phyloP scores from a whole-genome alignment of 2,113 vertebrate genomes.

The Hipposideros armiger region DNA sequence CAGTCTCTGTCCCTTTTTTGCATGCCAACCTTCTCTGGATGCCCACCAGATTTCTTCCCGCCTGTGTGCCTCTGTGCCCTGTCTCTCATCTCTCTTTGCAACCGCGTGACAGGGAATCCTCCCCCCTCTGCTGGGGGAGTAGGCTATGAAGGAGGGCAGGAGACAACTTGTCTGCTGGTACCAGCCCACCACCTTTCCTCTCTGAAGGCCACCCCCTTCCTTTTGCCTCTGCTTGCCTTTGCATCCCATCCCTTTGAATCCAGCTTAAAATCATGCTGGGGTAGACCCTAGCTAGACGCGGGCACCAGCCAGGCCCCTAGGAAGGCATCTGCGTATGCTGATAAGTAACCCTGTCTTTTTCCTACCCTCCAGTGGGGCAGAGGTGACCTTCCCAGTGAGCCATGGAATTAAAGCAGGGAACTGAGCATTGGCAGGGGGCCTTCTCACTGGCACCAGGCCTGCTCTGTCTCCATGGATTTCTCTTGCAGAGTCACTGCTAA shows the following conservation, averaged over 20 bases:
- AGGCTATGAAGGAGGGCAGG: neutral
- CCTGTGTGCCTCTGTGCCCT: rapidly evolving
- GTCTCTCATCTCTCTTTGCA: neutral
- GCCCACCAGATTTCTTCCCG: neutral
- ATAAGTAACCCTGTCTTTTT: slow-evolving; percentile 60
- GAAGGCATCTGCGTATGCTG: slow-evolving; percentile 70
- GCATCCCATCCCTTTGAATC: neutral
- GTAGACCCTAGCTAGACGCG: neutral
- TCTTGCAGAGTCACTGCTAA: slow-evolving; percentile 43
- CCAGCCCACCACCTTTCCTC: neutral
- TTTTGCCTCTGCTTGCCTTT: neutral
- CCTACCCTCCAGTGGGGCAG: slow-evolving; percentile 7
- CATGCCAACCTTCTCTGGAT: neutral
- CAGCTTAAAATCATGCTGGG: neutral
- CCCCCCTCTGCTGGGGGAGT: neutral
- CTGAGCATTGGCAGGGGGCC: slow-evolving; percentile 61
- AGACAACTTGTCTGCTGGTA: neutral
- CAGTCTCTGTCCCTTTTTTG: slow-evolving; percentile 33
- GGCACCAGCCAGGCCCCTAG: slow-evolving; percentile 49
- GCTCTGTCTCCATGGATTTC: slow-evolving; percentile 56
- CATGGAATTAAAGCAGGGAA: slow-evolving; percentile 59
- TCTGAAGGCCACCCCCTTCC: neutral
- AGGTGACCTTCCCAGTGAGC: slow-evolving; percentile 14
- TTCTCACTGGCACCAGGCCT: slow-evolving; percentile 58
- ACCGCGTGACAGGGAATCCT: neutral